Conservation (phyloP, 2,888 invertebrate genomes). For the Euproctis similis region DNA sequence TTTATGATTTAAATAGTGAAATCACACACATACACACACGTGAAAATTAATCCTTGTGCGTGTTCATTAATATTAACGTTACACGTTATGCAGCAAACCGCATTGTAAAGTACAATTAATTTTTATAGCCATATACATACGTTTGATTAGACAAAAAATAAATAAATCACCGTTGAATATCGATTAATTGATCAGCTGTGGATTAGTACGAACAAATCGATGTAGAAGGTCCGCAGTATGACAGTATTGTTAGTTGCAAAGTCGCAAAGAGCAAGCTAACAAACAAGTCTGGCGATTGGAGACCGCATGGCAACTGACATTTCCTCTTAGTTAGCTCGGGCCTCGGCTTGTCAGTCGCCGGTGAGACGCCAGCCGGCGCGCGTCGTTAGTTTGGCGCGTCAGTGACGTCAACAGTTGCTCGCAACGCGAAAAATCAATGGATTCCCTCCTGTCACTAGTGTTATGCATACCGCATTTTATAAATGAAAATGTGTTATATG, state of each 20-base stretch:
- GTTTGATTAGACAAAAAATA: no score
- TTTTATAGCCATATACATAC: no score
- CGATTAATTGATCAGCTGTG: conserved; percentile 61
- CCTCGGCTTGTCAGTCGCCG: conserved; percentile 53
- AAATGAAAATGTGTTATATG: conserved; percentile 65
- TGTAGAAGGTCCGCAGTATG: conserved; percentile 52
- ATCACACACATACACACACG: no score
- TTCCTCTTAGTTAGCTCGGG: conserved; percentile 50
- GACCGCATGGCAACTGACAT: conserved; percentile 63
- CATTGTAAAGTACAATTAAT: no score
- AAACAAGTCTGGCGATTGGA: conserved; percentile 28
- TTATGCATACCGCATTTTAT: conserved; percentile 74
- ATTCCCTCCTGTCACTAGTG: conserved; percentile 54
- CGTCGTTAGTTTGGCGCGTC: conserved; percentile 57
- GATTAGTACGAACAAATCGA: conserved; percentile 48
- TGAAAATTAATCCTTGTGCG: no score
- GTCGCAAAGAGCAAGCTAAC: conserved; percentile 31
- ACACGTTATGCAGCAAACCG: no score
- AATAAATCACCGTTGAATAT: no score
- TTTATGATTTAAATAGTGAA: no score
- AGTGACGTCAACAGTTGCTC: conserved; percentile 53
- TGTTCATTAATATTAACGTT: no score
- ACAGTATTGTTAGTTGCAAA: conserved; percentile 21
- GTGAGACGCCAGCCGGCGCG: conserved; percentile 68
- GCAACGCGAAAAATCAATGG: conserved; percentile 72